Evolutionary conservation across 2,888 invertebrate species (phyloP).

Genomic region (Nesidiocoris tenuis): DNA sequence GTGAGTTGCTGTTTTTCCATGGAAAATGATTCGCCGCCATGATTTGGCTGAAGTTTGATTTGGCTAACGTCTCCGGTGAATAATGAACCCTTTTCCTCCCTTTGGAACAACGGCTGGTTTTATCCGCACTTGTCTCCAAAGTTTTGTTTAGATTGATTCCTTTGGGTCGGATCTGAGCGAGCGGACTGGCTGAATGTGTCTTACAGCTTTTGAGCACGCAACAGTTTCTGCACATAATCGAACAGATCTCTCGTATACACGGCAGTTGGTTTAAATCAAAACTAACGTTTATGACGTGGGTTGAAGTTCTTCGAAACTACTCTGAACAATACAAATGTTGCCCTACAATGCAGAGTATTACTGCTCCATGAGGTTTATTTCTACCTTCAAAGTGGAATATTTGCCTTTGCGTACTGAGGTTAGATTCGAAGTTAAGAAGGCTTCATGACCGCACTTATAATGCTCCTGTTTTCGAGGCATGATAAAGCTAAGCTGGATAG

Average conservation of each 20-base stretch:
- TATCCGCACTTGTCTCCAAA: not conserved
- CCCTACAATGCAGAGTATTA: not conserved
- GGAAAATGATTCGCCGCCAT: not conserved
- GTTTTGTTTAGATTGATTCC: not conserved
- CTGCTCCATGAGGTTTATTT: not conserved
- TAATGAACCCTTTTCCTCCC: not conserved
- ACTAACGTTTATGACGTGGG: conserved; percentile 9
- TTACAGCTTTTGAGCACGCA: conserved; percentile 18
- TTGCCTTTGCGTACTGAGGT: not conserved
- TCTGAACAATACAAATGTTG: conserved; percentile 7
- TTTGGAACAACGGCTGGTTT: not conserved
- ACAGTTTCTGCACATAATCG: conserved; percentile 3
- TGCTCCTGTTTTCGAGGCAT: too few relatives aligned
- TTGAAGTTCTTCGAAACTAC: conserved; percentile 20
- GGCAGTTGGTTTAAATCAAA: conserved; percentile 6
- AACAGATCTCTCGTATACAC: conserved; percentile 13
- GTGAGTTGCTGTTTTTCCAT: too few relatives aligned
- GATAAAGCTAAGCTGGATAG: too few relatives aligned
- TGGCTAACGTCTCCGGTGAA: not conserved
- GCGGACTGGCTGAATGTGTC: not conserved
- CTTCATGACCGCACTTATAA: too few relatives aligned
- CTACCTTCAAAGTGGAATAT: too few relatives aligned
- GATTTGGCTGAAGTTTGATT: not conserved
- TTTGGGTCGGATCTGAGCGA: not conserved
- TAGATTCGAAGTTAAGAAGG: not conserved